Percentiles rank a stretch among this genome's conserved stretches.
phyloP scores from a whole-genome alignment of 2,888 invertebrate species.

The Hemicrepidius hirtus region DNA sequence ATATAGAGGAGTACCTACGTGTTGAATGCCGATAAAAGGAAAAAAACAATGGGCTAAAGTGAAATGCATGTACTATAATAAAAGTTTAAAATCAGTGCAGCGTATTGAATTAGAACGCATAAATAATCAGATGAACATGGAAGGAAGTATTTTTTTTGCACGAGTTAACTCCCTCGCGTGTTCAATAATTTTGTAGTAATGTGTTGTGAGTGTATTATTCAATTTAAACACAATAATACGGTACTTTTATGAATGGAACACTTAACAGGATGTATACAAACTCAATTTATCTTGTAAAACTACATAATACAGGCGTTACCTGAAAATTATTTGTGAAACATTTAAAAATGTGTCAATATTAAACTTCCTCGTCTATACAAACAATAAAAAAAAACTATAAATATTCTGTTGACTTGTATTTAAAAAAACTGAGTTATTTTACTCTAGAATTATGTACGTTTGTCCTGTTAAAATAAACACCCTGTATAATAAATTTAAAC shows the following conservation, averaged over 20 bases:
- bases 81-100: constrained; percentile 27
- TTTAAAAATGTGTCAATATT: too few relatives aligned
- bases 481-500: too few relatives aligned
- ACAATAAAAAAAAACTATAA: too few relatives aligned
- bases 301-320: not conserved
- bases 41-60: not conserved
- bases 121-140: not conserved
- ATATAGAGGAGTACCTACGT: not conserved
- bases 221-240: not conserved
- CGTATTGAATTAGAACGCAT: constrained; percentile 16
- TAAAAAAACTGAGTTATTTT: too few relatives aligned
- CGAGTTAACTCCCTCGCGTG: not conserved
- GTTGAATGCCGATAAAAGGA: not conserved
- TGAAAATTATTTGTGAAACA: not conserved
- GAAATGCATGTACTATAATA: constrained; percentile 8
- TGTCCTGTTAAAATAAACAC: too few relatives aligned
- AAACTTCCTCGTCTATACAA: too few relatives aligned
- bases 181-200: not conserved
- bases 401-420: too few relatives aligned
- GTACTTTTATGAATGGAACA: not conserved
- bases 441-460: too few relatives aligned
- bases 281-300: too few relatives aligned
- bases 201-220: not conserved
- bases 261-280: too few relatives aligned
- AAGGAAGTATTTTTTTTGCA: constrained; percentile 2